Conservation (phyloP, 2,888 invertebrate species). For the Ernsta delagoae region DNA sequence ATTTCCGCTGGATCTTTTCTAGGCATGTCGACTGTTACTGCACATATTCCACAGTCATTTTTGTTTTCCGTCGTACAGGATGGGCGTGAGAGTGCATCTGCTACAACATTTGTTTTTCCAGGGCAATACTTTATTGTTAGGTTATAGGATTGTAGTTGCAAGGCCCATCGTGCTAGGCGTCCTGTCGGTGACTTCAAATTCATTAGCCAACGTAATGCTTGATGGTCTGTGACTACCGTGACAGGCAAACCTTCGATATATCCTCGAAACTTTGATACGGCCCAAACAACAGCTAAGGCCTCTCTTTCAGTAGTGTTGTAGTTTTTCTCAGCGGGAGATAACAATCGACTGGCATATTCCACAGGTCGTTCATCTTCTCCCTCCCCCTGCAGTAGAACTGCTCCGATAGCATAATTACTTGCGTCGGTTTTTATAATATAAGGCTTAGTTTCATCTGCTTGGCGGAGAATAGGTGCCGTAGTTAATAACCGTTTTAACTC, state of each 20-base stretch:
- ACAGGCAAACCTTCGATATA: conserved; percentile 55
- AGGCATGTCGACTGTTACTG: not conserved
- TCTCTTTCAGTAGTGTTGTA: conserved; percentile 67
- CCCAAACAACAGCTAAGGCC: conserved; percentile 47
- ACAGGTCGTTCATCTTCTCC: conserved; percentile 44
- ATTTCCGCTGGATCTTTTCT: not conserved
- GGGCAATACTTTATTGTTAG: conserved; percentile 54
- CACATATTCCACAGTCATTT: not conserved
- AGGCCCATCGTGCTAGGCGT: conserved; percentile 56
- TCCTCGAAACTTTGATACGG: conserved; percentile 45
- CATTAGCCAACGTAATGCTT: conserved; percentile 66
- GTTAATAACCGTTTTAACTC: conserved; percentile 42
- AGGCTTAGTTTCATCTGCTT: conserved; percentile 38
- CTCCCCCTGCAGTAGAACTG: conserved; percentile 49
- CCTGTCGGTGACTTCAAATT: conserved; percentile 55
- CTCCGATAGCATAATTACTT: conserved; percentile 49
- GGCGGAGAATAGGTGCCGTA: conserved; percentile 41
- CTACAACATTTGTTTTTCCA: conserved; percentile 47
- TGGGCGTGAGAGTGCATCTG: not conserved
- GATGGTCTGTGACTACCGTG: conserved; percentile 63
- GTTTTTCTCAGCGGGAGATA: conserved; percentile 52
- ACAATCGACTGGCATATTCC: conserved; percentile 43
- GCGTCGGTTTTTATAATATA: conserved; percentile 48
- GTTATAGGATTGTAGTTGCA: conserved; percentile 54
- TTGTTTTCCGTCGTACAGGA: not conserved